These are phyloP conservation scores for Scelioninae gen. 2 DNA, from an alignment of 2,888 invertebrate genomes.

Conservation along the genomic window DNA sequence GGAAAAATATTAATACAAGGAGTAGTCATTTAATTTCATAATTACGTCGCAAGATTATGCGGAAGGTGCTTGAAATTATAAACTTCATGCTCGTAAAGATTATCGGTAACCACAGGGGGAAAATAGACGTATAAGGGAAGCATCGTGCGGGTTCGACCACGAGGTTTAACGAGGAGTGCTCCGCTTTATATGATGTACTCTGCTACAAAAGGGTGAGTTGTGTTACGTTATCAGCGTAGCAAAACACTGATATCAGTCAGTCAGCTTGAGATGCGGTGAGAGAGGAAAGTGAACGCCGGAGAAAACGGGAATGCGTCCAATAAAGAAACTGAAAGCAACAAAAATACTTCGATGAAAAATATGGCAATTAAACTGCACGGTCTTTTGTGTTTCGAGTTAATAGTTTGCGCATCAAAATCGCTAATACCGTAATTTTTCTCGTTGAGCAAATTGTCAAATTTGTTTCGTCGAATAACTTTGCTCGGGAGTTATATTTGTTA, in stretches of 20 bases:
- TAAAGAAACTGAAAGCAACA: slow-evolving; percentile 27
- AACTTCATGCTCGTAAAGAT: slow-evolving; percentile 38
- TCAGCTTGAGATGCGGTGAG: slow-evolving; percentile 29
- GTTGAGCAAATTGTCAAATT: neutral
- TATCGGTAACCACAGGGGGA: slow-evolving; percentile 36
- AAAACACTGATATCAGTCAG: slow-evolving; percentile 47
- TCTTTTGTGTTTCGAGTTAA: slow-evolving; percentile 11
- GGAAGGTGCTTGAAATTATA: slow-evolving; percentile 35
- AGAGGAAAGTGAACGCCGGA: slow-evolving; percentile 11
- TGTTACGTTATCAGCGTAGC: slow-evolving; percentile 41
- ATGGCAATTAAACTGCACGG: slow-evolving; percentile 6
- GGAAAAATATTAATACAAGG: slow-evolving; percentile 5
- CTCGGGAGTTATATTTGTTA: too few relatives aligned
- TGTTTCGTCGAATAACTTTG: too few relatives aligned
- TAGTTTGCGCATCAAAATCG: slow-evolving; percentile 15
- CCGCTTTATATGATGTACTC: slow-evolving; percentile 37
- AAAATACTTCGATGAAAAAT: slow-evolving; percentile 28
- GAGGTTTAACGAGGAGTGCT: slow-evolving; percentile 29
- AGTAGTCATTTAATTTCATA: slow-evolving; percentile 30
- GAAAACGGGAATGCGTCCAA: slow-evolving; percentile 22
- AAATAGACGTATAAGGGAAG: slow-evolving; percentile 27
- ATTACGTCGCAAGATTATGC: slow-evolving; percentile 24
- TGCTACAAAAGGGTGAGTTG: slow-evolving; percentile 35
- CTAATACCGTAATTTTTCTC: slow-evolving; percentile 6
- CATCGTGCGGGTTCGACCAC: slow-evolving; percentile 24